phyloP scores from a whole-genome alignment of 1,140 invertebrate species.

The Archegozetes longisetosus region DNA sequence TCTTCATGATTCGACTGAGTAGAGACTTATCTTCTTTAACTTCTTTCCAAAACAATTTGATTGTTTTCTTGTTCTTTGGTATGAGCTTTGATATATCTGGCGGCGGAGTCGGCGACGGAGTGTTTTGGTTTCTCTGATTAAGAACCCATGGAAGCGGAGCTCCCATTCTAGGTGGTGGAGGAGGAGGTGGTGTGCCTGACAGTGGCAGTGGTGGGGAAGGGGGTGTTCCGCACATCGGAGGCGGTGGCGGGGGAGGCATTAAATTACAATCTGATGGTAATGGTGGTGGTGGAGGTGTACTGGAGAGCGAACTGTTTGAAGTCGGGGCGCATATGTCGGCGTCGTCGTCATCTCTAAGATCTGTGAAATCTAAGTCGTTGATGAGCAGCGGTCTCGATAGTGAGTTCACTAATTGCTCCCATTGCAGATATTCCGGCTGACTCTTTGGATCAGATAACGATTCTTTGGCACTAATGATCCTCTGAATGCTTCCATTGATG shows the following conservation, averaged over 20 bases:
- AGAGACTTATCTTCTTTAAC: slow-evolving; percentile 56
- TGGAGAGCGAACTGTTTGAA: background rate
- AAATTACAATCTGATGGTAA: background rate
- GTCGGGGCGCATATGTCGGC: slow-evolving; percentile 19
- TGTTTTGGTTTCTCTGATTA: slow-evolving; percentile 6
- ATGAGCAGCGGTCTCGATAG: slow-evolving; percentile 66
- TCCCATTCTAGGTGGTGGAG: slow-evolving; percentile 29
- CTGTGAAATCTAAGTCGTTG: slow-evolving; percentile 91
- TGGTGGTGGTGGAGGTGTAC: slow-evolving; percentile 10
- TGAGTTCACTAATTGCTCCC: slow-evolving; percentile 73
- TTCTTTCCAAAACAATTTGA: slow-evolving; percentile 98
- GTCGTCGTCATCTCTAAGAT: slow-evolving; percentile 56
- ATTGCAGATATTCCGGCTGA: slow-evolving; percentile 67
- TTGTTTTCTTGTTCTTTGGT: slow-evolving; percentile 91
- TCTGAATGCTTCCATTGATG: background rate
- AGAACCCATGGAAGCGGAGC: background rate
- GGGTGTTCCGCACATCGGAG: slow-evolving; percentile 13
- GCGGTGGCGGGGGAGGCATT: slow-evolving; percentile 13
- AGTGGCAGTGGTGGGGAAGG: slow-evolving; percentile 25
- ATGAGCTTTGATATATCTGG: slow-evolving; percentile 19
- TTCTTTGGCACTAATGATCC: slow-evolving; percentile 1
- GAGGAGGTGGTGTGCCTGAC: slow-evolving; percentile 20
- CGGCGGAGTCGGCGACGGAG: slow-evolving; percentile 14
- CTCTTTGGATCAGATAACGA: background rate
- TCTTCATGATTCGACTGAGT: slow-evolving; percentile 40